Percentiles rank a stretch among this genome's conserved stretches.
These are phyloP conservation scores for Triplophysa yarkandensis DNA, from an alignment of 2,797 vertebrate species.

Conservation along the genomic window DNA sequence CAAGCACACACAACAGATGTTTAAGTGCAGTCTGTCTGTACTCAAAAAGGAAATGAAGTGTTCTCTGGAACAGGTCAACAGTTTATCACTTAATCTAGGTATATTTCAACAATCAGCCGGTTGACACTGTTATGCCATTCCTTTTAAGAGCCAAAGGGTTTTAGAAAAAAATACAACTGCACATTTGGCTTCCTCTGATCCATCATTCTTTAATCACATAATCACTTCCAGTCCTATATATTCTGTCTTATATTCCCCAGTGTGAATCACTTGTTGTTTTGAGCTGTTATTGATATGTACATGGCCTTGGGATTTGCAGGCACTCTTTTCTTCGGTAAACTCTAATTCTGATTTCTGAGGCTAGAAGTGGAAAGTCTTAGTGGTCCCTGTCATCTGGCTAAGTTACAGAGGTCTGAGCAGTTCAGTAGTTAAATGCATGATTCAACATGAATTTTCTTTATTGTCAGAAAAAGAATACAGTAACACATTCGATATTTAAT, in stretches of 20 bases:
- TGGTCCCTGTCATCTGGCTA: constrained; percentile 58
- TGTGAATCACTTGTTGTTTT: constrained; percentile 15
- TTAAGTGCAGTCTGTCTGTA: constrained; percentile 1
- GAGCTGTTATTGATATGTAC: constrained; percentile 24
- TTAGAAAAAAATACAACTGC: constrained; percentile 11
- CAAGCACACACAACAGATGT: constrained; percentile 24
- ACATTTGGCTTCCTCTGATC: neutral
- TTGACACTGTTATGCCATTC: neutral
- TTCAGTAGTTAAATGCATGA: constrained; percentile 65
- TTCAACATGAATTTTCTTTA: constrained; percentile 6
- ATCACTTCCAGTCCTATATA: constrained; percentile 21
- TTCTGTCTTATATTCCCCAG: constrained; percentile 3
- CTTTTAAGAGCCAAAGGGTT: neutral
- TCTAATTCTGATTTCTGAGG: neutral
- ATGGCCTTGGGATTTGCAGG: constrained; percentile 63
- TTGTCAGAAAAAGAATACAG: neutral
- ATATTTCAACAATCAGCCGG: neutral
- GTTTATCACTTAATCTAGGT: constrained; percentile 14
- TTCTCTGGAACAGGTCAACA: constrained; percentile 11
- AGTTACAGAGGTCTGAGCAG: constrained; percentile 61
- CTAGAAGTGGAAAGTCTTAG: neutral
- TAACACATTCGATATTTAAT: neutral
- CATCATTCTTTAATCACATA: neutral
- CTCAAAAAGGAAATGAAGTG: constrained; percentile 10
- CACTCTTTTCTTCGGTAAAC: constrained; percentile 10